These are phyloP conservation scores for Tauraco hartlaubi DNA, from an alignment of 2,797 vertebrate species.

Conservation along the genomic window DNA sequence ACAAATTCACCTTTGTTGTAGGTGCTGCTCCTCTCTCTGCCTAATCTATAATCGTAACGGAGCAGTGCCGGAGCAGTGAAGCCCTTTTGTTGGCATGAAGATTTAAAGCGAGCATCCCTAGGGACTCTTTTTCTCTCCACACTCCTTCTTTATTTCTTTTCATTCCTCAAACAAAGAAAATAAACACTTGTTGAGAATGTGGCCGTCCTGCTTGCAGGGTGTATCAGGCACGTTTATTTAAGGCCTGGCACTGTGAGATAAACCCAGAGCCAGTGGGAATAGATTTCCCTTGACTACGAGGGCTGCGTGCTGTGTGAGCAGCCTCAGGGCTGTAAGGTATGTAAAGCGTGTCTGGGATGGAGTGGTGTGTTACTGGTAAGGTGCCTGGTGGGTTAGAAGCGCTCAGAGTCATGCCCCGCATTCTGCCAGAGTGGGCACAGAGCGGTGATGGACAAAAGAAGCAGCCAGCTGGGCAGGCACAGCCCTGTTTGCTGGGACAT, in stretches of 20 bases:
- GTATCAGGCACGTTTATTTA: neutral
- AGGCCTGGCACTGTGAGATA: neutral
- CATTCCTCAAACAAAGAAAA: constrained; percentile 1
- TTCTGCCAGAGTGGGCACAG: neutral
- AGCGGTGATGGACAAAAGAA: neutral
- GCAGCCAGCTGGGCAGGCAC: neutral
- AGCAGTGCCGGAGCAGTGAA: neutral
- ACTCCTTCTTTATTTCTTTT: neutral
- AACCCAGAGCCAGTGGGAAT: neutral
- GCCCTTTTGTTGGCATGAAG: neutral
- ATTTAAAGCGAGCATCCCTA: neutral
- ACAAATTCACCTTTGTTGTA: neutral
- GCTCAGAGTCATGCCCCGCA: rapidly evolving
- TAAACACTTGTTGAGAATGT: neutral
- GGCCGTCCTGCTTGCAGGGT: neutral
- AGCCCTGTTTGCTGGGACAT: neutral
- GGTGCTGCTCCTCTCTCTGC: neutral
- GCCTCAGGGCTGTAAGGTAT: neutral
- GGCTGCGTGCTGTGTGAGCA: neutral
- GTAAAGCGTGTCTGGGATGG: too few relatives aligned
- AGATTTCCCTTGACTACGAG: neutral
- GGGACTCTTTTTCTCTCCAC: neutral
- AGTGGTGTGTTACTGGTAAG: neutral
- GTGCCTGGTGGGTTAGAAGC: rapidly evolving
- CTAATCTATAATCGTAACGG: rapidly evolving